Percentiles rank a stretch among this genome's conserved stretches.
phyloP scores from a whole-genome alignment of 2,113 vertebrate species.

The Ptilorrhoa leucosticta region DNA sequence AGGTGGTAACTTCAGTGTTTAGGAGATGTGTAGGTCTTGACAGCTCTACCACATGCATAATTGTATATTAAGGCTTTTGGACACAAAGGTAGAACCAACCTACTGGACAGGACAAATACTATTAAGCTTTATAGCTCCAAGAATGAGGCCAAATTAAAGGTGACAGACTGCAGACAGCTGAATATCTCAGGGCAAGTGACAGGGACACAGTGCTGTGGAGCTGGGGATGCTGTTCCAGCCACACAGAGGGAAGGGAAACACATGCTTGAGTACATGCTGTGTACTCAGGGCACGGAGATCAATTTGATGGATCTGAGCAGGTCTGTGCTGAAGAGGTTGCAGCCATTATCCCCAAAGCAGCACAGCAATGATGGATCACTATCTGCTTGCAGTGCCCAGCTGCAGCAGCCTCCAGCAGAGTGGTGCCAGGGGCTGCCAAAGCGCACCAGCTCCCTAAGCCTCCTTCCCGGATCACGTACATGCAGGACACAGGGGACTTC shows the following conservation, averaged over 20 bases:
- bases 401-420: background rate
- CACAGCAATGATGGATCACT: rapidly evolving
- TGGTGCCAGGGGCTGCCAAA: rapidly evolving
- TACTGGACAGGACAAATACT: rapidly evolving
- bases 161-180: background rate
- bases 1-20: background rate
- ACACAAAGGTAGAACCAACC: background rate
- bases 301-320: background rate
- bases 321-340: background rate
- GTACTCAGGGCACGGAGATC: background rate
- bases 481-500: rapidly evolving
- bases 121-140: background rate
- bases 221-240: background rate
- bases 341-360: background rate
- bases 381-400: background rate
- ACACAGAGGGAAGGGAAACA: background rate
- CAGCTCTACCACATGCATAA: background rate
- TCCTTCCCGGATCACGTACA: background rate
- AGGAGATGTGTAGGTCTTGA: background rate
- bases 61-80: background rate
- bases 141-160: background rate
- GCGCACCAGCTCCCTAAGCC: background rate
- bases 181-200: background rate
- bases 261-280: rapidly evolving
- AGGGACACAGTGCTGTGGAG: background rate